Conservation (phyloP, 2,888 invertebrate genomes). For the Ommatoiulus sabulosus region DNA sequence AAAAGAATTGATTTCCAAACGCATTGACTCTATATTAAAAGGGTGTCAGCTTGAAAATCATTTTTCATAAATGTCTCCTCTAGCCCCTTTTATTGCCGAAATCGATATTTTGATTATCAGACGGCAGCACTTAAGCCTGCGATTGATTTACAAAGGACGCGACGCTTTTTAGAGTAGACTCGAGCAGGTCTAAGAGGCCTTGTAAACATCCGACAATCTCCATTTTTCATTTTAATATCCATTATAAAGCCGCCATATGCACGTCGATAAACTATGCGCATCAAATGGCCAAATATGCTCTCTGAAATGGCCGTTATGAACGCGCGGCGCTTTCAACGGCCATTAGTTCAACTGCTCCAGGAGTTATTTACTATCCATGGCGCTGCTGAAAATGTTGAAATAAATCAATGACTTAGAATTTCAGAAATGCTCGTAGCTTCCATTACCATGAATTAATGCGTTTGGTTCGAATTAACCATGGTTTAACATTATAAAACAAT, state of each 20-base stretch:
- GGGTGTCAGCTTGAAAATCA: constrained; percentile 28
- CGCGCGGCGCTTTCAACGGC: background rate
- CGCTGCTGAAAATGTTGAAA: no score
- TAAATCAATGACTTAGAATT: no score
- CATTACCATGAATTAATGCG: no score
- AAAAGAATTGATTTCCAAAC: constrained; percentile 5
- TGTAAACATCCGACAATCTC: constrained; percentile 41
- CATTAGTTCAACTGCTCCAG: no score
- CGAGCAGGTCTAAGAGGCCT: constrained; percentile 22
- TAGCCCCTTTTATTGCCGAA: constrained; percentile 15
- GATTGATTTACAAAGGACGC: constrained; percentile 41
- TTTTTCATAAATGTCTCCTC: constrained; percentile 21
- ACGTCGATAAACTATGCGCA: background rate
- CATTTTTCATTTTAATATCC: constrained; percentile 47
- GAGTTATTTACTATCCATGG: no score
- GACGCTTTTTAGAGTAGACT: constrained; percentile 30
- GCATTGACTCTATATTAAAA: background rate
- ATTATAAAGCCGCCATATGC: constrained; percentile 7
- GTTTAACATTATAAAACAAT: no score
- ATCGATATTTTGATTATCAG: constrained; percentile 41
- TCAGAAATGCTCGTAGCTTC: no score
- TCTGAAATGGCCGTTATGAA: background rate
- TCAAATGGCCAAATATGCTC: background rate
- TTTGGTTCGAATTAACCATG: no score
- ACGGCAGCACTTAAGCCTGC: constrained; percentile 36